phyloP scores from a whole-genome alignment of 2,113 vertebrate species.

The Tonatia bakeri region DNA sequence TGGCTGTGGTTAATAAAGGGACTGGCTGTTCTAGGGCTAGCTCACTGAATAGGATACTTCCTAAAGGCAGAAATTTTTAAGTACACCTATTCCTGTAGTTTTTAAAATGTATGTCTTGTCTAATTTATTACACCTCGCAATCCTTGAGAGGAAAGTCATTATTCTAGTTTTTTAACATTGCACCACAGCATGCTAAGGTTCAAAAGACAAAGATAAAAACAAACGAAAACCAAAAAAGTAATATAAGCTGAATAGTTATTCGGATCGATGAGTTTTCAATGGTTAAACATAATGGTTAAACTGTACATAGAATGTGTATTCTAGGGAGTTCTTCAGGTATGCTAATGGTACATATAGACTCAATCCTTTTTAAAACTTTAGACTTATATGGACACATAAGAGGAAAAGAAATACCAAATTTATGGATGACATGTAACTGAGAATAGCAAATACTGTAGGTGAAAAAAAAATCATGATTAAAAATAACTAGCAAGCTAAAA shows the following conservation, averaged over 20 bases:
- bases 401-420: neutral
- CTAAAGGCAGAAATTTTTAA: neutral
- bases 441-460: neutral
- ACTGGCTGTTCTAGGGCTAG: neutral
- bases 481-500: neutral
- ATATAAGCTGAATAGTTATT: neutral
- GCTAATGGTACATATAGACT: neutral
- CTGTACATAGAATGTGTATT: neutral
- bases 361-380: neutral
- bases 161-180: neutral
- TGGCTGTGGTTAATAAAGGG: neutral
- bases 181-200: neutral
- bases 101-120: neutral
- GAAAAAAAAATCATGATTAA: slow-evolving; percentile 9
- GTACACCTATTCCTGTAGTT: neutral
- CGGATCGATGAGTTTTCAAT: neutral
- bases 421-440: neutral
- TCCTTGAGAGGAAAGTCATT: neutral
- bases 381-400: neutral
- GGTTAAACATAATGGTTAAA: neutral
- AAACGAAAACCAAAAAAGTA: neutral
- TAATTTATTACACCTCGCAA: neutral
- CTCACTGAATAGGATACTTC: neutral
- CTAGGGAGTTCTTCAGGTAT: neutral
- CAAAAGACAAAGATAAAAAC: neutral